Conservation (phyloP, 1,140 invertebrate species). For the Sycophila sp. region DNA sequence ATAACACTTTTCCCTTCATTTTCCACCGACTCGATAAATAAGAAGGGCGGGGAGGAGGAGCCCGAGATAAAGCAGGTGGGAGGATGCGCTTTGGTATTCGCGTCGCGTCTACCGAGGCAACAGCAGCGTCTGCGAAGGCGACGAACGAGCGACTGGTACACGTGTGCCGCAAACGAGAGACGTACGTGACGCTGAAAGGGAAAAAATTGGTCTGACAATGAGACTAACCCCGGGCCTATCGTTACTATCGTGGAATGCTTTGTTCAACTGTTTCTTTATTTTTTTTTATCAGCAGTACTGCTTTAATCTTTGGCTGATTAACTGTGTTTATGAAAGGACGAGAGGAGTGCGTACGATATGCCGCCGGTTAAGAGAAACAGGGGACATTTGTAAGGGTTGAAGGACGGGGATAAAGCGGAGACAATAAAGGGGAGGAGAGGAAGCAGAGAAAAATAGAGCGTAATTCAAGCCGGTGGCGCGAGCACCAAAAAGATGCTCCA, state of each 20-base stretch:
- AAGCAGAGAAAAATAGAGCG: slow-evolving; percentile 29
- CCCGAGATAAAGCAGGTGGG: no score
- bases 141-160: slow-evolving; percentile 16
- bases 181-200: slow-evolving; percentile 9
- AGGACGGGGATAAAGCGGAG: no score
- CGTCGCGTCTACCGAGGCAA: slow-evolving; percentile 8
- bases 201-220: slow-evolving; percentile 6
- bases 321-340: background rate
- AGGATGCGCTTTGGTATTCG: slow-evolving; percentile 22
- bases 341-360: no score
- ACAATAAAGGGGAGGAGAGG: no score
- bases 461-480: slow-evolving; percentile 38
- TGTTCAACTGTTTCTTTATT: background rate
- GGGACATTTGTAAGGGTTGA: no score
- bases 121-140: background rate
- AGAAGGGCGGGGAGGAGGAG: no score
- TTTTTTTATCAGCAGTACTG: background rate
- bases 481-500: slow-evolving; percentile 18
- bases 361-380: no score
- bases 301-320: background rate
- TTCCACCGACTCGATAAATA: no score
- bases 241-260: no score
- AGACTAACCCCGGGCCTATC: background rate
- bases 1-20: no score
- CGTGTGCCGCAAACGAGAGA: slow-evolving; percentile 26